A percentile compares a stretch with the other conserved stretches of the same genome.
Evolutionary conservation across 2,113 vertebrate genomes (phyloP).

Genomic region (Engystomops pustulosus): DNA sequence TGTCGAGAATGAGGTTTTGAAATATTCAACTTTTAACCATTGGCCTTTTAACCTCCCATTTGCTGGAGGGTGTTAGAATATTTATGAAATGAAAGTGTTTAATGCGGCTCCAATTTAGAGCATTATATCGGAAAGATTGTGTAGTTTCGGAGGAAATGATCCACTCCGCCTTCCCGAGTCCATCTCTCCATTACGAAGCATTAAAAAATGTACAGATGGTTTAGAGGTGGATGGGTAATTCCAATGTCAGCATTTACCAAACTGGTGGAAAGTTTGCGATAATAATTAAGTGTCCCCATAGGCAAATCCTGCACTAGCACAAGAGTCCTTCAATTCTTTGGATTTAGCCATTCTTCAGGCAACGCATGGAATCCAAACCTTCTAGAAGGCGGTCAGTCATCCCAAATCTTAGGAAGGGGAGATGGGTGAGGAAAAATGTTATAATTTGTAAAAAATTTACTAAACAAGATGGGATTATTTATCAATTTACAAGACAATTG

Average conservation of each 20-base stretch:
- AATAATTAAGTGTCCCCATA: not conserved
- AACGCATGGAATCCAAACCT: too few relatives aligned
- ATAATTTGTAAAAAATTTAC: too few relatives aligned
- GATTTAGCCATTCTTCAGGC: too few relatives aligned
- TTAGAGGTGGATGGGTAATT: not conserved
- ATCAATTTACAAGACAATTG: too few relatives aligned
- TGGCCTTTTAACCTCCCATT: constrained; percentile 41
- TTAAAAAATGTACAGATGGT: constrained; percentile 1
- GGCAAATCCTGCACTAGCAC: not conserved
- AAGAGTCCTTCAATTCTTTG: too few relatives aligned
- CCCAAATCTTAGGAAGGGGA: too few relatives aligned
- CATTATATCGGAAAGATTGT: not conserved
- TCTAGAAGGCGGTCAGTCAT: too few relatives aligned
- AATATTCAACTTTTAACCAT: constrained; percentile 38
- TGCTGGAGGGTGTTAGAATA: constrained; percentile 5
- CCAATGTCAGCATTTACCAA: not conserved
- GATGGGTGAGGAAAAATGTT: too few relatives aligned
- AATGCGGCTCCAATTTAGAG: not conserved
- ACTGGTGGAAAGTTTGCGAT: not conserved
- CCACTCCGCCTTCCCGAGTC: not conserved
- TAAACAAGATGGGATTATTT: too few relatives aligned
- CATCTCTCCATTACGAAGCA: not conserved
- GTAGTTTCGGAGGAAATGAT: not conserved
- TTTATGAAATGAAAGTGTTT: constrained; percentile 21
- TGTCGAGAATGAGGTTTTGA: constrained; percentile 27